phyloP scores from a whole-genome alignment of 2,797 vertebrate genomes.

The Acropternis orthonyx region DNA sequence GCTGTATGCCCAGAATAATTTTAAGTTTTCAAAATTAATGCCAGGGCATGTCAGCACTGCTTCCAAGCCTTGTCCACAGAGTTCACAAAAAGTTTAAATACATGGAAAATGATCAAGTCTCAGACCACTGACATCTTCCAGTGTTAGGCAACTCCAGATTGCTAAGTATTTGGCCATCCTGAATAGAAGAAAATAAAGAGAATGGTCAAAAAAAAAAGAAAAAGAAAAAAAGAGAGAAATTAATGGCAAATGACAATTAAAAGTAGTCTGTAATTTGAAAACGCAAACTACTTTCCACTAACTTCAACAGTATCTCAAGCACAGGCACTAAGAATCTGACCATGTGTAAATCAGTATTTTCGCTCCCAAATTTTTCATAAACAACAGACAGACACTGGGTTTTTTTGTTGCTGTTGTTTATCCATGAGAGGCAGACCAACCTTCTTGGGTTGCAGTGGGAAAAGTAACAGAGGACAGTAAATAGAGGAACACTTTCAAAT shows the following conservation, averaged over 20 bases:
- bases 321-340: background rate
- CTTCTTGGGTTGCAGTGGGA: background rate
- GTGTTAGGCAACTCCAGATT: background rate
- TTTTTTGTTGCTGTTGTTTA: too few species aligned
- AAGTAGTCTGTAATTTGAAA: background rate
- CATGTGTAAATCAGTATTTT: background rate
- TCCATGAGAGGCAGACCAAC: background rate
- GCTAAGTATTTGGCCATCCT: background rate
- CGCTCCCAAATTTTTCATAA: background rate
- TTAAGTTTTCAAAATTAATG: background rate
- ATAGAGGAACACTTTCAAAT: background rate
- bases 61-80: background rate
- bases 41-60: background rate
- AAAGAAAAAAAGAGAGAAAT: background rate
- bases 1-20: background rate
- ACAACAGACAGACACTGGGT: background rate
- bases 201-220: background rate
- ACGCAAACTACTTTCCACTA: background rate
- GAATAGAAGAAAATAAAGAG: background rate
- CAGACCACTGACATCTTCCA: background rate
- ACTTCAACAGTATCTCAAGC: background rate
- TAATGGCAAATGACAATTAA: background rate
- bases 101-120: background rate
- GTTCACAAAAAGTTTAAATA: background rate
- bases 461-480: background rate